Evolutionary conservation across 2,797 vertebrate genomes (phyloP), one percentile per base, ranked within the genome.

Genomic region (Catamblyrhynchus diadema): DNA sequence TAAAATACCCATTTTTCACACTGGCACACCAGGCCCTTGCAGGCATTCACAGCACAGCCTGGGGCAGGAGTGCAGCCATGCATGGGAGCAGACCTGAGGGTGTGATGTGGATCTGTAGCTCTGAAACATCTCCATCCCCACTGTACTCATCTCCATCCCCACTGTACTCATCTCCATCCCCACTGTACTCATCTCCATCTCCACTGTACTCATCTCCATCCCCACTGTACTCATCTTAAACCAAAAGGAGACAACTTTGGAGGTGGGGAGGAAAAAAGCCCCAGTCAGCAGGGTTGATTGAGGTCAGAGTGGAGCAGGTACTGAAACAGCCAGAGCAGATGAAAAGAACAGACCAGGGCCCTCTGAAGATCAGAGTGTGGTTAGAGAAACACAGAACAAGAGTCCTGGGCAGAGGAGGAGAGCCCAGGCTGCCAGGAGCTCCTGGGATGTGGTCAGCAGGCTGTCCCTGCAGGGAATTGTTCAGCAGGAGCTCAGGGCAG

Each of bases 261-360:
- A 16, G 14, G 32, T 8, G 3, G 8, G 17, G 33, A 14, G 5
- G 1, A 1, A 17, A 3, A 19, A 8, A 20, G 7, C 2, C 17
- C 5, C 19, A 44, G 2, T 13, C 25, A 44, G 41, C 0, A 13
- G 1, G 27, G 9, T 44, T 67, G 32, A 3, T 32, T 1, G 4
- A 80, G 54, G 19, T 61, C n/a, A 30, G 60, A 50, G 65, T 54
- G 65, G 16, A 50, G 71, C 25, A 83, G 48, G 72, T 19, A 6
- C 28, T 1, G 4, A 32, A 57, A 27, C 15, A 86, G 32, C 14
- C 60, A 72, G 50, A 72, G 65, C 73, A 61, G 45, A 0, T 41
- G 42, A 59, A 70, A 25, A 23, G 37, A 18, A 2, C 33, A 35
- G 14, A 41, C 0, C 56, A 47, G 47, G 23, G 14, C 33, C 48